Base-by-base conservation (phyloP, 1,140 invertebrate genomes). In the Neodiprion virginianus region DNA sequence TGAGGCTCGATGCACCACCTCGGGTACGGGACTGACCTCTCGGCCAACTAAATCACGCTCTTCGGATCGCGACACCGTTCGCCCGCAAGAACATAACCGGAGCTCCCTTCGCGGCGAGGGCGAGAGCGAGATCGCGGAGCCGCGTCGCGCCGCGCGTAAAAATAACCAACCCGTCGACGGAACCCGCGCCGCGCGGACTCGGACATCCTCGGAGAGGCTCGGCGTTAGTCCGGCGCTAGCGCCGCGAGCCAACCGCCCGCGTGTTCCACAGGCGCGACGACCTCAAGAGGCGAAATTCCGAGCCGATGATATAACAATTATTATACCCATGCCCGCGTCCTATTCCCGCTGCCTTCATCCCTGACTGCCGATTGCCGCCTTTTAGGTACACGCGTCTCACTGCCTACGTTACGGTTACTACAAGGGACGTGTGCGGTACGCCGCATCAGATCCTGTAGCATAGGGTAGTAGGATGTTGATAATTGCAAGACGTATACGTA, bases 171-270 rank as follows among this genome's bases (percentile, higher is more conserved):
- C 50, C 50, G 50, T 11, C 50, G n/a, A 53, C 50, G 50, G 50
- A 53, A 53, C 50, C 50, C 50, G 50, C n/a, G 50, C 50, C 50
- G 50, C 50, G 50, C 50, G 50, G 50, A 53, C 50, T 53, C 50
- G 50, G 50, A 53, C 50, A n/a, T 53, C 50, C 50, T 53, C 50
- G 50, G 50, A 11, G 50, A 53, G 10, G 50, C 50, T 53, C 50
- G 50, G 50, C 50, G 50, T 14, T 10, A n/a, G n/a, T 53, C 50
- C 50, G n/a, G 50, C 50, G 50, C 10, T 53, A 53, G n/a, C n/a
- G 10, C 50, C 50, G 1, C n/a, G 50, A 53, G 50, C 50, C 17
- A 21, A 21, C 17, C 17, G 17, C 17, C 50, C 10, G 50, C 50
- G 50, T 14, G 50, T 11, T 14, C 10, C 50, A n/a, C 10, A 10